Base-by-base conservation (phyloP, 2,797 vertebrate genomes). In the Catostomus latipinnis region DNA sequence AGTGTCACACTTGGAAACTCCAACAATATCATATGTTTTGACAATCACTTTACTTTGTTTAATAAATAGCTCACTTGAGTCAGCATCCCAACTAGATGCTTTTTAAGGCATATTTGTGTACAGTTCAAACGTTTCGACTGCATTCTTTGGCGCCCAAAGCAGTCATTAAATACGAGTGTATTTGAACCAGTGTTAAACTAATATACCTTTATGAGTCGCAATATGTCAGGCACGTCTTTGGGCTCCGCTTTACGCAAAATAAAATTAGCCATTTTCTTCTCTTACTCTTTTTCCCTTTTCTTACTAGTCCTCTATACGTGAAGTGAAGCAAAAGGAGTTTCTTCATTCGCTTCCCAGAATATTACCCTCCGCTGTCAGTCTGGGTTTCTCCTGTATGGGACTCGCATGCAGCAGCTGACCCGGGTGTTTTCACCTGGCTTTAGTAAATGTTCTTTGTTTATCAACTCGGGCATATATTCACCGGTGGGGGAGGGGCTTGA, bases 251-350 rank as follows among this genome's bases (percentile, higher is more conserved):
- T 94, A 70, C 97, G 96, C 85, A 99, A 94, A 76, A 92, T 93
- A 94, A 94, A 97, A 81, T 88, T 90, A 81, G 94, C 96, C 97
- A 98, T 99, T 99, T 98, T 96, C 97, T 96, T 90, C 96, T 95
- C 92, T 96, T 98, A 89, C 95, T 96, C 88, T 96, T 96, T 88
- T 96, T 97, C 83, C 96, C 96, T 95, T 95, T 98, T 92, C 96
- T 96, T 86, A 95, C 93, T 82, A 97, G 91, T 94, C 96, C 97
- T 95, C 96, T 95, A 89, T 96, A 98, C 80, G 96, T 98, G 96
- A 98, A 98, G 91, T 95, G 95, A 92, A 97, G 95, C 91, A 98
- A 94, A 78, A 97, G 89, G 83, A 93, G 96, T 86, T 98, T 99
- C 96, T 96, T 98, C 97, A 98, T 99, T 97, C 96, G 97, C 93